Conservation (phyloP, 1,140 invertebrate genomes). For the Pantala flavescens region DNA sequence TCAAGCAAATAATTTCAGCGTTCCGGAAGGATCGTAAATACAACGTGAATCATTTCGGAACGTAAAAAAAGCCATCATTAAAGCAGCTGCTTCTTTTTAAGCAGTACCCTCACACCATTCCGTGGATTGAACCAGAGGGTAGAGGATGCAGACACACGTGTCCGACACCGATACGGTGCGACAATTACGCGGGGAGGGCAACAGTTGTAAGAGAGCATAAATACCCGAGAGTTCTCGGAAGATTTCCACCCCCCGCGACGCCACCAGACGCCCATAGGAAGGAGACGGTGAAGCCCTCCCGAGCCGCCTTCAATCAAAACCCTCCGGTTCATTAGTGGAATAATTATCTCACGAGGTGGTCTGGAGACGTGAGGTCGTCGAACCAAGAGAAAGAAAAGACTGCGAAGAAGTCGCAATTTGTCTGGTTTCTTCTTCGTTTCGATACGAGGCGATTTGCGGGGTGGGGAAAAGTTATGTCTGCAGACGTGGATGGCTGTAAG, state of each 20-base stretch:
- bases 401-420: neutral
- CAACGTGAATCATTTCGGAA: too few species aligned
- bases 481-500: neutral
- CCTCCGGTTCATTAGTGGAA: neutral
- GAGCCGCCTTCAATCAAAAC: neutral
- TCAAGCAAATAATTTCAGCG: too few species aligned
- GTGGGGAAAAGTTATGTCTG: too few species aligned
- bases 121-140: too few species aligned
- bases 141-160: too few species aligned
- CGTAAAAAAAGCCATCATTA: too few species aligned
- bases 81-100: too few species aligned
- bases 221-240: neutral
- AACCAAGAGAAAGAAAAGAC: neutral
- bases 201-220: too few species aligned
- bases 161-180: too few species aligned
- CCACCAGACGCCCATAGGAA: neutral
- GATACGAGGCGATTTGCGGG: neutral
- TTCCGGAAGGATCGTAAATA: too few species aligned
- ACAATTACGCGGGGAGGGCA: too few species aligned
- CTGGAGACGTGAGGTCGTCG: neutral
- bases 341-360: neutral
- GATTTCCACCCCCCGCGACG: neutral
- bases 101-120: too few species aligned
- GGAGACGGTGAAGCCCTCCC: neutral
- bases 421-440: neutral